These are phyloP conservation scores for Neotoma lepida DNA, from an alignment of 2,113 vertebrate species.

Conservation along the genomic window DNA sequence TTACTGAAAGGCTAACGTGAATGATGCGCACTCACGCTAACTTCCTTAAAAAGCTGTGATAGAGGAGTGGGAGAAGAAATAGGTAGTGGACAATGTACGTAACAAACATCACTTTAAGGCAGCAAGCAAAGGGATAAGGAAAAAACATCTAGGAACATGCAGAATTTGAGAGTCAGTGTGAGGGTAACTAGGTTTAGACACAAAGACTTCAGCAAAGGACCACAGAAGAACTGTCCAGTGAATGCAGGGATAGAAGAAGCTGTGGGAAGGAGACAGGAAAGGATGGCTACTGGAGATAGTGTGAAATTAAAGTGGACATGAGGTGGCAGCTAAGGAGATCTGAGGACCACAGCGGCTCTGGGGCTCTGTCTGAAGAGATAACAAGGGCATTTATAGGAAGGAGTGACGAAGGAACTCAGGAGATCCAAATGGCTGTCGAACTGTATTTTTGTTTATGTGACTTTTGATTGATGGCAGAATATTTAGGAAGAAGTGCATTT, in stretches of 20 bases:
- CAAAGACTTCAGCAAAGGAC: not conserved
- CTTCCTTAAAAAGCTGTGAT: not conserved
- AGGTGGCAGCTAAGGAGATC: not conserved
- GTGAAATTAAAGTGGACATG: not conserved
- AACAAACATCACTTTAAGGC: not conserved
- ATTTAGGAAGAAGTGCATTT: not conserved
- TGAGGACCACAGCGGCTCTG: not conserved
- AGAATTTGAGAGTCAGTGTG: not conserved
- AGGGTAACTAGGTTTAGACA: not conserved
- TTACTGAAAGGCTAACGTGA: not conserved
- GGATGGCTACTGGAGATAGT: constrained; percentile 6
- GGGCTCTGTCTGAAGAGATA: constrained; percentile 3
- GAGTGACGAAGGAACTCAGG: not conserved
- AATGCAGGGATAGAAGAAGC: not conserved
- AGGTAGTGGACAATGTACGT: not conserved
- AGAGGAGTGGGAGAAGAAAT: not conserved
- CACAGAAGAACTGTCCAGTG: not conserved
- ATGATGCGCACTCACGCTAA: not conserved
- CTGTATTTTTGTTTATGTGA: not conserved
- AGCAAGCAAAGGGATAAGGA: not conserved
- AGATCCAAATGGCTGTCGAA: not conserved
- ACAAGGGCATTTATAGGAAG: not conserved
- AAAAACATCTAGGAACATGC: not conserved
- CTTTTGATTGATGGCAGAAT: not conserved
- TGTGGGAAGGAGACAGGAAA: constrained; percentile 58